A percentile compares a stretch with the other conserved stretches of the same genome.
phyloP scores from a whole-genome alignment of 2,888 invertebrate genomes.

The Heliconius ismenius region DNA sequence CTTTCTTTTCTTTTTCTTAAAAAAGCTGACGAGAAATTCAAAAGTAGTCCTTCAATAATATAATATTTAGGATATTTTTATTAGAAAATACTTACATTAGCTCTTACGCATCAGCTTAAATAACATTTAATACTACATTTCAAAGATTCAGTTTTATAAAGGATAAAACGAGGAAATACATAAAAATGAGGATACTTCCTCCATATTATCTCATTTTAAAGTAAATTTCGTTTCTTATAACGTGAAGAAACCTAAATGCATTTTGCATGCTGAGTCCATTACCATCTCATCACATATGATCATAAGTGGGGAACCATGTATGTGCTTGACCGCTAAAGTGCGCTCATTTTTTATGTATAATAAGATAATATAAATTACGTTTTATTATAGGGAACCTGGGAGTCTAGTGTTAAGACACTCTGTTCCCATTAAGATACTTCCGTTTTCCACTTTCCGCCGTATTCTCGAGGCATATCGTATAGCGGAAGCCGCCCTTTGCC shows the following conservation, averaged over 20 bases:
- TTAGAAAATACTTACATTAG: not conserved
- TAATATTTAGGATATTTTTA: not conserved
- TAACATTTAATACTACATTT: not conserved
- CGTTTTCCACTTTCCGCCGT: too few species aligned
- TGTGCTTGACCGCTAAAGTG: conserved; percentile 25
- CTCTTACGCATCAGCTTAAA: not conserved
- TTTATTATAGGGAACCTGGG: too few species aligned
- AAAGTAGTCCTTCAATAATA: not conserved
- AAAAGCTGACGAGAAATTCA: not conserved
- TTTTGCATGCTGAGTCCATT: conserved; percentile 71
- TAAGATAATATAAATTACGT: not conserved
- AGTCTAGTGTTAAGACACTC: too few species aligned
- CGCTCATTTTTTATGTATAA: conserved; percentile 26
- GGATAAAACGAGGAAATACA: not conserved
- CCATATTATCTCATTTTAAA: conserved; percentile 6
- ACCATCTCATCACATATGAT: conserved; percentile 47
- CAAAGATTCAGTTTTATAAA: not conserved
- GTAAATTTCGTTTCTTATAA: conserved; percentile 18
- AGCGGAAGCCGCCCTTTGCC: too few species aligned
- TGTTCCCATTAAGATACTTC: too few species aligned
- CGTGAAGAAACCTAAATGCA: conserved; percentile 54
- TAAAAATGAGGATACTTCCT: not conserved
- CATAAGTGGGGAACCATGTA: conserved; percentile 39
- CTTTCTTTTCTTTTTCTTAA: too few species aligned
- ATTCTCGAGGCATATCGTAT: too few species aligned